Base-by-base conservation (phyloP, 2,113 vertebrate species). In the Tetraodon nigroviridis region DNA sequence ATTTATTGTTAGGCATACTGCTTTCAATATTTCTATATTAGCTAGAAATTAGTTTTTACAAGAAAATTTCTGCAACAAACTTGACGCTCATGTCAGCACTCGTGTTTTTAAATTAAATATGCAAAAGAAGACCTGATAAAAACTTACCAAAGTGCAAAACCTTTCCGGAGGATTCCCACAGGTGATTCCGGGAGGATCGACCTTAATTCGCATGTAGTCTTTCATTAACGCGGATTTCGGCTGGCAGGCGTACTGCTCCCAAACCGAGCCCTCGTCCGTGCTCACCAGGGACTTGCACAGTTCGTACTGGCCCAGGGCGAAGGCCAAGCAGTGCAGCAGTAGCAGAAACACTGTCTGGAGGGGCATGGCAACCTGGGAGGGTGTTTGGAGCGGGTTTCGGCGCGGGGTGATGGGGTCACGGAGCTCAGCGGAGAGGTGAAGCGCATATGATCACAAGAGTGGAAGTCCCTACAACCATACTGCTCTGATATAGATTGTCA, bases 251-350 rank as follows among this genome's bases (percentile, higher is more conserved):
- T 97, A 96, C 61, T 93, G 94, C 85, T 99, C 97, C 97, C 97
- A 99, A 41, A 94, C 90, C 0, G 95, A 94, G 73, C 96, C 95
- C 51, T 97, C 94, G 7, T 98, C 97, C 0, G 93, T 94, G 85
- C 92, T 96, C 89, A 98, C 95, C 90, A 95, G 94, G 84, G 95
- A 98, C 83, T 94, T 98, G 90, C 97, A 99, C 90, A 93, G 92
- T 81, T 98, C 94, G 73, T 98, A 99, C 86, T 97, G 93, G 85
- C 90, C 93, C 83, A 89, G 81, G 58, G 92, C 90, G 89, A 90
- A 87, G 51, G 91, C 89, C 74, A 94, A 79, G 74, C 86, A 93
- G 82, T 87, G 91, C 89, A 95, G 79, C 68, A 96, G 76, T 72
- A 96, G 74, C 74, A 96, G 82, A 6, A 84, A 77, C 73, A 71